These are phyloP conservation scores for Tricholauxania praeusta DNA, from an alignment of 2,888 invertebrate genomes.

Conservation along the genomic window DNA sequence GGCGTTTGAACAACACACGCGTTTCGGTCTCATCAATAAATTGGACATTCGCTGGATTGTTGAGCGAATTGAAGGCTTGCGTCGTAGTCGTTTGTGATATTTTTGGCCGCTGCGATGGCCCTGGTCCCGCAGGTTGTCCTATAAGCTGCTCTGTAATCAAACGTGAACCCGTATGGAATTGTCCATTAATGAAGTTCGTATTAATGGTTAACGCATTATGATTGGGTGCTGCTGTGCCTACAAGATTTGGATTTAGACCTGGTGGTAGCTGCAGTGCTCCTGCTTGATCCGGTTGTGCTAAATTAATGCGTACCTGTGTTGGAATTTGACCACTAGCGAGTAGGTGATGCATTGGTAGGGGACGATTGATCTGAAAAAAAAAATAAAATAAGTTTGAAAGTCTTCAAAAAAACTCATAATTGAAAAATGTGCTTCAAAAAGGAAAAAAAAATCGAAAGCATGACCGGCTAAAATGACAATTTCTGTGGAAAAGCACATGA, in stretches of 20 bases:
- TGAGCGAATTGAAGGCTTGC: conserved; percentile 54
- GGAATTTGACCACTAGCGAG: conserved; percentile 76
- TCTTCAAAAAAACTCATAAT: background rate
- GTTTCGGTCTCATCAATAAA: conserved; percentile 71
- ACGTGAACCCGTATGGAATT: conserved; percentile 71
- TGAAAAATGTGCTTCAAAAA: too few relatives aligned
- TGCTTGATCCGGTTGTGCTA: conserved; percentile 65
- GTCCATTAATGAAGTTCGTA: conserved; percentile 75
- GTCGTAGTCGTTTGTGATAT: conserved; percentile 30
- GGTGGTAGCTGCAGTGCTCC: background rate
- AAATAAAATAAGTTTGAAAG: background rate
- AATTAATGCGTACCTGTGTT: conserved; percentile 70
- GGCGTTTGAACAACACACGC: conserved; percentile 60
- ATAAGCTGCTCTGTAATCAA: conserved; percentile 72
- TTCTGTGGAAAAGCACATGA: too few relatives aligned
- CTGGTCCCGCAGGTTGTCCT: conserved; percentile 40
- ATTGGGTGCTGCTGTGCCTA: background rate
- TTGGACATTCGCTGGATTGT: conserved; percentile 74
- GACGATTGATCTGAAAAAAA: conserved; percentile 65
- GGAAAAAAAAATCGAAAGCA: too few relatives aligned
- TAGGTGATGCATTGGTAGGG: conserved; percentile 70
- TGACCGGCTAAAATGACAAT: too few relatives aligned
- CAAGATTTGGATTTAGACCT: conserved; percentile 64
- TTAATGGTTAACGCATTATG: conserved; percentile 59
- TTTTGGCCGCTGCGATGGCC: conserved; percentile 12